Evolutionary conservation across 2,797 vertebrate genomes (phyloP).

Genomic region (Cygnus olor): DNA sequence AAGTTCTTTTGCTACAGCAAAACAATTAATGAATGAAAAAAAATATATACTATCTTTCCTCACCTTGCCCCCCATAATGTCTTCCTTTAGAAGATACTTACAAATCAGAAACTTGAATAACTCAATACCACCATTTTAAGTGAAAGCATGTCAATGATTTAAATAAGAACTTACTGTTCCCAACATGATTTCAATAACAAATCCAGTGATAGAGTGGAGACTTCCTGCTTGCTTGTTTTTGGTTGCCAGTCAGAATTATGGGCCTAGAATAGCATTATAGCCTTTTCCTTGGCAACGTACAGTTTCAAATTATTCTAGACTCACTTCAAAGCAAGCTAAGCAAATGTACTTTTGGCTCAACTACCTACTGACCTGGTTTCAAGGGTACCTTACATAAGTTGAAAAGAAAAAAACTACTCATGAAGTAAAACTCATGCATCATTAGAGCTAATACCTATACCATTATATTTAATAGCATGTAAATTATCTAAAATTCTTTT

Average conservation of each 20-base stretch:
- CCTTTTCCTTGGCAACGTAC: neutral
- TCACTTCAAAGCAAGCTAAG: neutral
- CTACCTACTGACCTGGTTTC: neutral
- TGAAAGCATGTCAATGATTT: neutral
- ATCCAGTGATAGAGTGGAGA: neutral
- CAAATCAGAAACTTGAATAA: neutral
- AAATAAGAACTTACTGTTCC: neutral
- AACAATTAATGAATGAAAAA: neutral
- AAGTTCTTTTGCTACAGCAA: neutral
- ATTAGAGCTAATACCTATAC: neutral
- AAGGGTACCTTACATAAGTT: neutral
- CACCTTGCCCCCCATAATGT: neutral
- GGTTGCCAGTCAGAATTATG: neutral
- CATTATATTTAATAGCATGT: neutral
- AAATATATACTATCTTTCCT: neutral
- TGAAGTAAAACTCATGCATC: neutral
- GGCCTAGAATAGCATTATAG: neutral
- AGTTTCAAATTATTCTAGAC: neutral
- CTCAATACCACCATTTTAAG: neutral
- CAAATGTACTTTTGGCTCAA: neutral
- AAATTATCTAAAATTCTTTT: neutral
- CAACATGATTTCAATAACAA: neutral
- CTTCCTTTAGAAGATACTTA: neutral
- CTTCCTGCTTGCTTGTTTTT: neutral
- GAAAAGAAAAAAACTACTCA: neutral